Conservation (phyloP, 2,888 invertebrate genomes). For the Hyalella azteca region DNA sequence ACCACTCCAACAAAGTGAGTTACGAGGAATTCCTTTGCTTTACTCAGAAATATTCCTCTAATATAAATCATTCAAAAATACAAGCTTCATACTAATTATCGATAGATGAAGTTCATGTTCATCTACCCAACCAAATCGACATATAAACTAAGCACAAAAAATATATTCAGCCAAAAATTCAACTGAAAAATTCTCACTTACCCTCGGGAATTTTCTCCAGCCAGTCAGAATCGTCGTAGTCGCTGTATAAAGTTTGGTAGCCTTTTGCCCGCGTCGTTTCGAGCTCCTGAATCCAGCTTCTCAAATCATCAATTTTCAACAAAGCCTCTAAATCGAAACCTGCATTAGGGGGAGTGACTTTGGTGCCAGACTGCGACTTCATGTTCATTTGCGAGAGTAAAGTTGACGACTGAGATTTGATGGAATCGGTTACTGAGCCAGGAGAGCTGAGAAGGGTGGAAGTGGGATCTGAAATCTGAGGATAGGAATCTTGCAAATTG, state of each 20-base stretch:
- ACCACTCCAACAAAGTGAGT: too few species aligned
- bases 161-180: too few species aligned
- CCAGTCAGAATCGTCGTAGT: constrained; percentile 52
- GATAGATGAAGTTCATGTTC: too few species aligned
- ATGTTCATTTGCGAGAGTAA: constrained; percentile 14
- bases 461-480: background rate
- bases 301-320: constrained; percentile 53
- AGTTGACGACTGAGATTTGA: constrained; percentile 17
- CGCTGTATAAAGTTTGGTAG: constrained; percentile 57
- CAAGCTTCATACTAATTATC: too few species aligned
- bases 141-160: too few species aligned
- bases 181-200: constrained; percentile 7
- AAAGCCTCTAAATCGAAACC: constrained; percentile 53
- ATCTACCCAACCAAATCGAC: too few species aligned
- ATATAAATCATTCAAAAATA: too few species aligned
- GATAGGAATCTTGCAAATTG: constrained; percentile 33
- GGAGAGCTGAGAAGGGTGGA: background rate
- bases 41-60: too few species aligned
- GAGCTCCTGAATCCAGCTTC: constrained; percentile 54
- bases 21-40: too few species aligned
- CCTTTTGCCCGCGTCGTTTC: constrained; percentile 53
- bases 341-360: constrained; percentile 1
- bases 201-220: background rate
- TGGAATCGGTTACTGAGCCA: constrained; percentile 5
- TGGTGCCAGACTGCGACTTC: constrained; percentile 23